phyloP scores from a whole-genome alignment of 1,140 invertebrate species.

The Thalassaphorura encarpata region DNA sequence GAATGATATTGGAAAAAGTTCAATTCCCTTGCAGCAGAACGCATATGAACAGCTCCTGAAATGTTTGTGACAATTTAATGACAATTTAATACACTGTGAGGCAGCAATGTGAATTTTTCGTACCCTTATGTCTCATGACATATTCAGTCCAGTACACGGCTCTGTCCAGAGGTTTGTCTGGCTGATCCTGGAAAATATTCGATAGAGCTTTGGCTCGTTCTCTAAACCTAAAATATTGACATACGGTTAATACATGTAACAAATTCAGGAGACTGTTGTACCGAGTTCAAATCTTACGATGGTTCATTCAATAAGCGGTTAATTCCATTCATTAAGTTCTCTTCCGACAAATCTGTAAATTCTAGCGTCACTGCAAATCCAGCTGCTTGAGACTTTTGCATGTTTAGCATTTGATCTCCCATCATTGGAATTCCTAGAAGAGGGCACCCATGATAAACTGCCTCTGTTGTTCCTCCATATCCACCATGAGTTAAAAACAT shows the following conservation, averaged over 20 bases:
- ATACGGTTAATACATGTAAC: neutral
- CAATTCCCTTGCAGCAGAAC: slow-evolving; percentile 1
- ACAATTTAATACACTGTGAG: neutral
- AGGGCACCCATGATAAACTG: slow-evolving; percentile 37
- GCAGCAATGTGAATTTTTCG: neutral
- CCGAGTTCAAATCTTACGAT: slow-evolving; percentile 8
- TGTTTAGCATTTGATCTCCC: slow-evolving; percentile 33
- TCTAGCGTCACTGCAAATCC: slow-evolving; percentile 33
- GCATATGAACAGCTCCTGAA: slow-evolving; percentile 3
- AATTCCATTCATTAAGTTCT: slow-evolving; percentile 31
- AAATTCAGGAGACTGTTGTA: neutral
- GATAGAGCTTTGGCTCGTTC: slow-evolving; percentile 44
- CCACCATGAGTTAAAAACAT: slow-evolving; percentile 41
- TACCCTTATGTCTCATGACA: slow-evolving; percentile 36
- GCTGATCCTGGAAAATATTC: slow-evolving; percentile 45
- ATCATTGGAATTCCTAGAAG: slow-evolving; percentile 34
- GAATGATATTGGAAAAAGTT: slow-evolving; percentile 11
- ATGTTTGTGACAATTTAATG: neutral
- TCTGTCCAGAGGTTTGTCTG: slow-evolving; percentile 43
- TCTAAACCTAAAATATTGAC: slow-evolving; percentile 36
- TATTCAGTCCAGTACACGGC: slow-evolving; percentile 54
- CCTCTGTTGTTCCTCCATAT: slow-evolving; percentile 37
- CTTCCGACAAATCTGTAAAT: slow-evolving; percentile 22
- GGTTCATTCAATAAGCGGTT: slow-evolving; percentile 14
- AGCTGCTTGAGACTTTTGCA: slow-evolving; percentile 23